A percentile compares a stretch with the other conserved stretches of the same genome.
Conservation (phyloP, 2,797 vertebrate species). For the Melanotaenia pygmaea region DNA sequence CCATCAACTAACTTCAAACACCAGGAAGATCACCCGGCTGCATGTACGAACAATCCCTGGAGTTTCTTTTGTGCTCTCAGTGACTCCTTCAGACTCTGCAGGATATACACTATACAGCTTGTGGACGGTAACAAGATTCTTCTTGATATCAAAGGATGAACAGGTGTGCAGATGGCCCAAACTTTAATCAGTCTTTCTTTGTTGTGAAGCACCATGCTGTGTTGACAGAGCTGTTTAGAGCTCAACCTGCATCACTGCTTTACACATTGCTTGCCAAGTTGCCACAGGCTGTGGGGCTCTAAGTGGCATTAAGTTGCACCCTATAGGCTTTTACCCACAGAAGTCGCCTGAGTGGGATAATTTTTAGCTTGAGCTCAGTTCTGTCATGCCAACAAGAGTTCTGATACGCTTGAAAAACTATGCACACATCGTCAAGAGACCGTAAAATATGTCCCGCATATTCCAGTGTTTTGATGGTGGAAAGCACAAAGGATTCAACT, state of each 20-base stretch:
- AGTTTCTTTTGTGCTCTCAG: slow-evolving; percentile 45
- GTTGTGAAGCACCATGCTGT: slow-evolving; percentile 43
- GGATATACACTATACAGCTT: slow-evolving; percentile 7
- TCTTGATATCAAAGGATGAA: slow-evolving; percentile 65
- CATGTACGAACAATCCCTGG: slow-evolving; percentile 37
- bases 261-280: slow-evolving; percentile 54
- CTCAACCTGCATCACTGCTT: slow-evolving; percentile 55
- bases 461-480: slow-evolving; percentile 40
- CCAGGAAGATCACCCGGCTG: slow-evolving; percentile 36
- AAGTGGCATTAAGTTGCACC: slow-evolving; percentile 44
- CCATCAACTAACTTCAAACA: slow-evolving; percentile 63
- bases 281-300: slow-evolving; percentile 43
- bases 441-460: slow-evolving; percentile 44
- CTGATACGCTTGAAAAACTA: slow-evolving; percentile 60
- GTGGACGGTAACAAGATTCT: slow-evolving; percentile 44
- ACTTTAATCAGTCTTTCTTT: slow-evolving; percentile 72
- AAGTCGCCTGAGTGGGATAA: slow-evolving; percentile 31
- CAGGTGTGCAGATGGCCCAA: slow-evolving; percentile 65
- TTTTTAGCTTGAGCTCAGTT: slow-evolving; percentile 22
- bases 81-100: slow-evolving; percentile 40
- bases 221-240: slow-evolving; percentile 62
- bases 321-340: slow-evolving; percentile 52
- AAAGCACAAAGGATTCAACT: slow-evolving; percentile 50
- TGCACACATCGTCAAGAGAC: slow-evolving; percentile 55
- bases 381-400: slow-evolving; percentile 58